These are phyloP conservation scores for Drosophila lowei DNA, from an alignment of 1,140 invertebrate species.

Conservation along the genomic window DNA sequence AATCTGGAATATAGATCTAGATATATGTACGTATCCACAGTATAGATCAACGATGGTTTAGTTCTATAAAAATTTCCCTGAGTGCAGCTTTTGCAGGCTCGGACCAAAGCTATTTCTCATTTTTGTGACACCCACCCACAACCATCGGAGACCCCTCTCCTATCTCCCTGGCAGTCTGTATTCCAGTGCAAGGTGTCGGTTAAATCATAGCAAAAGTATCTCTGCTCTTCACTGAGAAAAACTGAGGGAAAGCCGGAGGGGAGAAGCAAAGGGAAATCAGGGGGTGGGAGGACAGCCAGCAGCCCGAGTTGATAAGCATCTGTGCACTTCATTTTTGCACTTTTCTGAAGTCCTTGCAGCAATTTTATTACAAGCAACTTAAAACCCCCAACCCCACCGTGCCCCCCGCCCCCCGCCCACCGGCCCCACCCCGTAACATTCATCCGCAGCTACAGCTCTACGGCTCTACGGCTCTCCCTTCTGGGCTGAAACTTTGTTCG, in stretches of 20 bases:
- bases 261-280: background rate
- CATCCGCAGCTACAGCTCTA: too few relatives aligned
- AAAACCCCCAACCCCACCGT: slow-evolving; percentile 35
- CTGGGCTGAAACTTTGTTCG: slow-evolving; percentile 53
- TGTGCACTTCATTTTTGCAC: slow-evolving; percentile 79
- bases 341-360: slow-evolving; percentile 66
- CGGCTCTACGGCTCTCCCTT: too few relatives aligned
- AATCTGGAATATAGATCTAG: too few relatives aligned
- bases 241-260: slow-evolving; percentile 1
- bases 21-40: too few relatives aligned
- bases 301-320: slow-evolving; percentile 68
- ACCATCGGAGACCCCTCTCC: too few relatives aligned
- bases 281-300: background rate
- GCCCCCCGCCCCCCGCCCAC: background rate
- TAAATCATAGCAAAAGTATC: slow-evolving; percentile 65
- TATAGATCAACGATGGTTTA: too few relatives aligned
- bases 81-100: slow-evolving; percentile 15
- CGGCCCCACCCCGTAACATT: background rate
- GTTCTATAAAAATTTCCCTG: background rate
- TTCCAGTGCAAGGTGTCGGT: slow-evolving; percentile 43
- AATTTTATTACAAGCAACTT: slow-evolving; percentile 79
- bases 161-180: background rate
- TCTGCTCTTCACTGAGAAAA: slow-evolving; percentile 24
- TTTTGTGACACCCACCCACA: slow-evolving; percentile 41
- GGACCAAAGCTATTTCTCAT: slow-evolving; percentile 41